These are phyloP conservation scores for Polymixis flavicincta DNA, from an alignment of 2,888 invertebrate species.

Conservation along the genomic window DNA sequence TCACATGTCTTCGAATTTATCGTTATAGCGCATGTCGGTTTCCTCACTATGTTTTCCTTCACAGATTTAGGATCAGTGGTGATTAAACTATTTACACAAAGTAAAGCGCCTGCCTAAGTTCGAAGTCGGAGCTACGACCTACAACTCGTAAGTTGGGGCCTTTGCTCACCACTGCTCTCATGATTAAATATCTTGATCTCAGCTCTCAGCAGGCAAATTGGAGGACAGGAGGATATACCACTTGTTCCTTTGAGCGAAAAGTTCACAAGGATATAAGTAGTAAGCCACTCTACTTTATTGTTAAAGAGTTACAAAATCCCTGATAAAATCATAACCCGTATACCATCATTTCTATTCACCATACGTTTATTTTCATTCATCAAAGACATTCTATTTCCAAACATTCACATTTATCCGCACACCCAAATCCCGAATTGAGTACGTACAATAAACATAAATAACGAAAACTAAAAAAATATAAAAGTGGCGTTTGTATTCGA, in stretches of 20 bases:
- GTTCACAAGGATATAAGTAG: background rate
- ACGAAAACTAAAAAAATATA: slow-evolving; percentile 61
- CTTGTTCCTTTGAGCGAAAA: background rate
- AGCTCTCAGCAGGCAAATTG: background rate
- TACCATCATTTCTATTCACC: slow-evolving; percentile 3
- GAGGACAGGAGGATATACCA: background rate
- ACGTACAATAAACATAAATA: slow-evolving; percentile 62
- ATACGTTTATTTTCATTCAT: slow-evolving; percentile 14
- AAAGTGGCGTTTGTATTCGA: slow-evolving; percentile 73
- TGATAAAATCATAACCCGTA: background rate
- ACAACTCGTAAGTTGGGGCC: too few relatives aligned
- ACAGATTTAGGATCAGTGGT: too few relatives aligned
- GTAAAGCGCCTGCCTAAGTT: too few relatives aligned
- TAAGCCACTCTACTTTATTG: too few relatives aligned
- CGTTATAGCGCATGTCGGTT: too few relatives aligned
- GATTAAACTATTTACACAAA: too few relatives aligned
- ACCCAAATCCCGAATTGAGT: slow-evolving; percentile 40
- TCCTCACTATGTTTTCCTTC: too few relatives aligned
- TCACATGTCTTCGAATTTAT: too few relatives aligned
- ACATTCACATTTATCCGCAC: slow-evolving; percentile 51
- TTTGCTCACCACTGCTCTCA: too few relatives aligned
- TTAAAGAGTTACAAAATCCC: background rate
- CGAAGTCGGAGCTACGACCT: too few relatives aligned
- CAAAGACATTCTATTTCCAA: slow-evolving; percentile 25
- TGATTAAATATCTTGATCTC: background rate